Base-by-base conservation (phyloP, 2,888 invertebrate species). In the Nomada hirtipes region DNA sequence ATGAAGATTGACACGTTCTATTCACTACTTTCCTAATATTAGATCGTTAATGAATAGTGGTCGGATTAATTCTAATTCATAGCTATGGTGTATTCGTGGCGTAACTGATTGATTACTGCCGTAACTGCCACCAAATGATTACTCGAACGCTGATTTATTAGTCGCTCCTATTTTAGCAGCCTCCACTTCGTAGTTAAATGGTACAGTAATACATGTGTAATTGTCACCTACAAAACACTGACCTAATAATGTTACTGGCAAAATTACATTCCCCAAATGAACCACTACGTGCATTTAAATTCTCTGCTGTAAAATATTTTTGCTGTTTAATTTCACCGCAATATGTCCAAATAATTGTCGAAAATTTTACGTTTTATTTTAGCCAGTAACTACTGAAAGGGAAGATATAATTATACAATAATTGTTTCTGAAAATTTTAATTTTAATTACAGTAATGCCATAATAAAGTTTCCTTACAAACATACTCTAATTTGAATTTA, bases 91-190 rank as follows among this genome's bases (percentile, higher is more conserved):
- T 26, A 72, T 26, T 44, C 44, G 63, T 26, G 36, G 9, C n/a
- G 52, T 23, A 52, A 63, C 23, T 64, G 72, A 73, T 73, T 63
- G 72, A 73, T 80, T 44, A 47, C 47, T 44, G 44, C 23, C 29
- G 53, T 47, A 73, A 61, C 50, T 63, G 63, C 50, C 55, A 36
- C 60, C 72, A 68, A 79, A 68, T 72, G 68, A 72, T 79, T 68
- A 63, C 36, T 52, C 26, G 11, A n/a, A 50, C 57, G 10, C n/a
- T 60, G 80, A 80, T 80, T 50, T 73, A 80, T 80, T 53, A 78
- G 47, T 67, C 53, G 26, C 29, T 4, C 9, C 65, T 36, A 55
- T 23, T 79, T 73, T 53, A 20, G 29, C 63, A 68, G 26, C 26
- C 36, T 52, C 50, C 26, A 36, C 42, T 44, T 36, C 13, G 44